phyloP scores from a whole-genome alignment of 2,888 invertebrate species.

The Drosophila merina region DNA sequence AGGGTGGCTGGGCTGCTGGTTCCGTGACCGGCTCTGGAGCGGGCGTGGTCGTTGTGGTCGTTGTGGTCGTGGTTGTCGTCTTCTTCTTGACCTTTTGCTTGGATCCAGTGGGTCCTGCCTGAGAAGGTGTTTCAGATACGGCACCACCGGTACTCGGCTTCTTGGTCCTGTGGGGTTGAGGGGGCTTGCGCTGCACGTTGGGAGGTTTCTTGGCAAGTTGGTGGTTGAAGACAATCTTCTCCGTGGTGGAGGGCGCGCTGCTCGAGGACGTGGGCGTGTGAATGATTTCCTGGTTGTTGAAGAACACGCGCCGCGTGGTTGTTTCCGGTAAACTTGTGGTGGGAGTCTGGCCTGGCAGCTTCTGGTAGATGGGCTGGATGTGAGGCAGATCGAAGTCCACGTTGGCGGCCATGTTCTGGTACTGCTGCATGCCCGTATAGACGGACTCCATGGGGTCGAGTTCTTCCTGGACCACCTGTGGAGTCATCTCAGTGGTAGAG shows the following conservation, averaged over 20 bases:
- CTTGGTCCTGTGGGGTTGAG: conserved; percentile 71
- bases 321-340: conserved; percentile 62
- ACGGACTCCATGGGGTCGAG: conserved; percentile 79
- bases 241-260: conserved; percentile 37
- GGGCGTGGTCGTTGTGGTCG: conserved; percentile 36
- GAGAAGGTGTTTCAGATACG: conserved; percentile 26
- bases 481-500: conserved; percentile 64
- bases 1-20: conserved; percentile 21
- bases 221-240: conserved; percentile 41
- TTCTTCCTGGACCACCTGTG: conserved; percentile 76
- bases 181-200: conserved; percentile 61
- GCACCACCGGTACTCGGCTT: conserved; percentile 58
- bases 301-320: conserved; percentile 77
- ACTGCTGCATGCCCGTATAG: conserved; percentile 81
- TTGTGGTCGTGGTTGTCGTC: conserved; percentile 45
- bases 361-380: conserved; percentile 80
- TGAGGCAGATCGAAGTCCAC: conserved; percentile 75
- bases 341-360: conserved; percentile 49
- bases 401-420: conserved; percentile 75
- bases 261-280: conserved; percentile 63
- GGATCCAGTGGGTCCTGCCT: conserved; percentile 12
- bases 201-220: conserved; percentile 66
- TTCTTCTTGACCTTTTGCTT: conserved; percentile 81
- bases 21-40: conserved; percentile 42
- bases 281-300: conserved; percentile 80